Percentiles rank a stretch among this genome's conserved stretches.
Conservation (phyloP, 1,140 invertebrate genomes). For the Danaus plexippus region DNA sequence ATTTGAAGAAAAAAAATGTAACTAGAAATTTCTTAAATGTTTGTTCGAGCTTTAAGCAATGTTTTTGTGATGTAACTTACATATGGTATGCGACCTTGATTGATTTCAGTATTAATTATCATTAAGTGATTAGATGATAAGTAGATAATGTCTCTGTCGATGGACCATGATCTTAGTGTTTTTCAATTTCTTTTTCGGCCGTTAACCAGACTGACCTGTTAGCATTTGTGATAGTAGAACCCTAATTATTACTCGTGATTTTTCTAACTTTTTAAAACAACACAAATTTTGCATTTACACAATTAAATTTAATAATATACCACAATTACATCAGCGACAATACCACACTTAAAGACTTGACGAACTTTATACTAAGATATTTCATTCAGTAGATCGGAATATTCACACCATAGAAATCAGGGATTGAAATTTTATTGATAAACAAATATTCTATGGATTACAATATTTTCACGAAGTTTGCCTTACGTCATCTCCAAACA, state of each 20-base stretch:
- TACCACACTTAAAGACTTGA: conserved; percentile 25
- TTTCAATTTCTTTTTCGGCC: conserved; percentile 4
- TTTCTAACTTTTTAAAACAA: conserved; percentile 12
- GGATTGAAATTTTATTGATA: conserved; percentile 8
- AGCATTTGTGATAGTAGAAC: conserved; percentile 8
- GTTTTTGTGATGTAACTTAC: conserved; percentile 14
- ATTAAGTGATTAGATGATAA: conserved; percentile 7
- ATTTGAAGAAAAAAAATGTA: conserved; percentile 3
- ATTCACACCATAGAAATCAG: background rate
- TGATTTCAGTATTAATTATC: conserved; percentile 13
- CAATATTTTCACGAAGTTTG: too few species aligned
- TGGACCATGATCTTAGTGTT: background rate
- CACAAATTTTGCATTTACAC: conserved; percentile 23
- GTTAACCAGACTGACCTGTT: conserved; percentile 10
- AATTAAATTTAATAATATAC: conserved; percentile 12
- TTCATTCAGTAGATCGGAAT: conserved; percentile 1
- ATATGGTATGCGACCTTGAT: conserved; percentile 12
- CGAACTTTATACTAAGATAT: conserved; percentile 19
- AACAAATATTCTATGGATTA: too few species aligned
- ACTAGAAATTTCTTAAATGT: conserved; percentile 6
- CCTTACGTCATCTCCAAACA: too few species aligned
- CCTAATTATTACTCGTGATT: conserved; percentile 4
- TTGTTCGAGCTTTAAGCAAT: conserved; percentile 19
- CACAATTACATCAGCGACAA: conserved; percentile 22
- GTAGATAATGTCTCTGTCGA: conserved; percentile 6